phyloP scores from a whole-genome alignment of 2,113 vertebrate genomes.

The Sterna hirundo region DNA sequence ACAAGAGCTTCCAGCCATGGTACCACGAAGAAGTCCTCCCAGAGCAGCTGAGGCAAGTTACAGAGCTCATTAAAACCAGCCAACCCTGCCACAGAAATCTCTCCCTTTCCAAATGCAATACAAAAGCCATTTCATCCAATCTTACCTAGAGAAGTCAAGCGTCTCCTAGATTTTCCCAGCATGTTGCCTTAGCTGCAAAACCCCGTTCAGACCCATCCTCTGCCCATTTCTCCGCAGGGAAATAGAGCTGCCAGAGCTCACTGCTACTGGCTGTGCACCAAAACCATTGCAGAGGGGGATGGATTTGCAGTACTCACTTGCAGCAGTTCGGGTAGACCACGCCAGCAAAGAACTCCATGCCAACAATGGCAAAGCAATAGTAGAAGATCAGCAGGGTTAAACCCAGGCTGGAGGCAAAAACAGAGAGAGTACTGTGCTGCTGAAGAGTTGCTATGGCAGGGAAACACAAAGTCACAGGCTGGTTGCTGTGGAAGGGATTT shows the following conservation, averaged over 20 bases:
- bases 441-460: background rate
- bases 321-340: slow-evolving; percentile 94
- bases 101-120: background rate
- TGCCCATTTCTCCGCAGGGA: background rate
- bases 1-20: background rate
- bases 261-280: background rate
- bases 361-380: slow-evolving; percentile 97
- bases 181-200: background rate
- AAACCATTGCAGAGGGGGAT: background rate
- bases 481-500: background rate
- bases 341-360: slow-evolving; percentile 96
- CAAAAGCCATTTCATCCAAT: background rate
- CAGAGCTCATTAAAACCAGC: background rate
- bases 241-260: background rate
- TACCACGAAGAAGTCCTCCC: background rate
- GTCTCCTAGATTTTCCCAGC: background rate
- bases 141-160: background rate
- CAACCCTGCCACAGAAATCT: background rate
- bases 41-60: background rate
- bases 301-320: slow-evolving; percentile 83
- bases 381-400: slow-evolving; percentile 97
- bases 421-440: background rate
- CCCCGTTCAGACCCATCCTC: background rate
- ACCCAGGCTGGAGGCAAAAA: slow-evolving; percentile 81
- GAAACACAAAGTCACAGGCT: background rate